Conservation (phyloP, 1,140 invertebrate species). For the Dysdera silvatica region DNA sequence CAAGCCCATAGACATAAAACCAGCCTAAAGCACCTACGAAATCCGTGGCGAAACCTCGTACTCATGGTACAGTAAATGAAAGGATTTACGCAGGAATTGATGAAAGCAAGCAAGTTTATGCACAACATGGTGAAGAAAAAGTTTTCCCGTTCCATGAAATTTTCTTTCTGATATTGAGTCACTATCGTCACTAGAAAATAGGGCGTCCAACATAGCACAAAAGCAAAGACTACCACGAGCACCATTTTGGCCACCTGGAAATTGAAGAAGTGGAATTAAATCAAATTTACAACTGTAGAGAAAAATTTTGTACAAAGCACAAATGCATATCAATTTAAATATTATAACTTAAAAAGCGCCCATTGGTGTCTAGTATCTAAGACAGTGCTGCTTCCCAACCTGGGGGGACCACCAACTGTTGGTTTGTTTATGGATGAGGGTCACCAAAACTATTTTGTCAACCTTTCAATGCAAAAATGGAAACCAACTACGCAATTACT, state of each 20-base stretch:
- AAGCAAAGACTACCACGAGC: constrained; percentile 43
- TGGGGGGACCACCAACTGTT: too few species aligned
- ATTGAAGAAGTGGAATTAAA: neutral
- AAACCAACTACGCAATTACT: too few species aligned
- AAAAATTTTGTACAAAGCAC: too few species aligned
- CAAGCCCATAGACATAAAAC: too few species aligned
- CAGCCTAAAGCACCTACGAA: constrained; percentile 28
- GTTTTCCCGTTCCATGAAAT: constrained; percentile 42
- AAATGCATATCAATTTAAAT: too few species aligned
- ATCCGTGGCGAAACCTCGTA: constrained; percentile 43
- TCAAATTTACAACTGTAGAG: too few species aligned
- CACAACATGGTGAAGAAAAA: constrained; percentile 49
- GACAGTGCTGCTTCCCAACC: too few species aligned
- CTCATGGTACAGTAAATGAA: constrained; percentile 49
- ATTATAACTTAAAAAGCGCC: too few species aligned
- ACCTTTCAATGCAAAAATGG: too few species aligned
- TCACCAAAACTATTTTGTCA: too few species aligned
- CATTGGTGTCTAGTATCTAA: too few species aligned
- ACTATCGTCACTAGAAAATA: constrained; percentile 46
- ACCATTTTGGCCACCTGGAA: constrained; percentile 47
- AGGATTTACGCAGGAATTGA: constrained; percentile 49
- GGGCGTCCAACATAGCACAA: constrained; percentile 47
- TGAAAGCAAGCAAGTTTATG: constrained; percentile 47
- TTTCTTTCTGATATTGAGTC: constrained; percentile 42
- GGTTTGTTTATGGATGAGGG: too few species aligned